Base-by-base conservation (phyloP, 2,113 vertebrate species). In the Blennius ocellaris region DNA sequence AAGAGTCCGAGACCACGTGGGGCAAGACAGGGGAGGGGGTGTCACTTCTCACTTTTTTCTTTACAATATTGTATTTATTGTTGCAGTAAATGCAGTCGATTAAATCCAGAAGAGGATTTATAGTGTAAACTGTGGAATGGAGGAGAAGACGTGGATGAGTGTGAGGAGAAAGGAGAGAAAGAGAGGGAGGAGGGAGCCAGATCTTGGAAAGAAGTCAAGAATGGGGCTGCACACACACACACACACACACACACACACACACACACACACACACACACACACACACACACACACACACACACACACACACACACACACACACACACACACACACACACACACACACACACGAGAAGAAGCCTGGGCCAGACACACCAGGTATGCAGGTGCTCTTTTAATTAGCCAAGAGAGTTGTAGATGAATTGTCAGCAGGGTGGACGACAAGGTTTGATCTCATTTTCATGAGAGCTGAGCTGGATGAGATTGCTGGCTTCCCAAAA, bases 321-420 rank as follows among this genome's bases (percentile, higher is more conserved):
- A 47, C 1, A 63, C n/a, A 64, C 53, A 78, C 36, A 50, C 47
- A 57, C 21, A 30, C 21, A 30, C 21, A 30, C 21, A 30, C 21
- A 30, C 21, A 30, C 21, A 30, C 21, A 30, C 21, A 30, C 21
- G n/a, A n/a, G n/a, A n/a, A n/a, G n/a, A n/a, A n/a, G n/a, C n/a
- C n/a, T n/a, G n/a, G n/a, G n/a, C n/a, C n/a, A n/a, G n/a, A 30
- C 21, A 30, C 21, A 30, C 21, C 63, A 69, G 72, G 73, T 80
- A 84, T 76, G 83, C 90, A 90, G 92, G 92, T 86, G 91, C 81
- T 88, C 80, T 90, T 93, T 93, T 94, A 94, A 94, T 94, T 93
- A 93, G 90, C 49, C 48, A 53, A 62, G 78, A 60, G 60, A 73
- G 83, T 40, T 76, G 57, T 62, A 69, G 83, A 89, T 89, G 87